Evolutionary conservation across 1,140 invertebrate species (phyloP).

Genomic region (Acromyrmex echinatior): DNA sequence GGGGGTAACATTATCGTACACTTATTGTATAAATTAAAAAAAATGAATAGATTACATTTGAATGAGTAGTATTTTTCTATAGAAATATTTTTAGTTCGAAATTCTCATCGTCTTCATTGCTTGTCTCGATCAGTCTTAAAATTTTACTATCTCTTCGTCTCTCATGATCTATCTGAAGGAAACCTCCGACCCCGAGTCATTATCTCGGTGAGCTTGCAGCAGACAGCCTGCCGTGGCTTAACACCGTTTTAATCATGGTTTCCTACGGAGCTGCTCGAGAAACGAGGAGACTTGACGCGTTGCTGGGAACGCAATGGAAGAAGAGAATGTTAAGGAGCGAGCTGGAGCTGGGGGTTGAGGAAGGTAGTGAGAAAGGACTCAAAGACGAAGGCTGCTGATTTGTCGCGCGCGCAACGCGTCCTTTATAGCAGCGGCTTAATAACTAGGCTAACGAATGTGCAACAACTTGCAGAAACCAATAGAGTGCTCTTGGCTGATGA

Average conservation of each 20-base stretch:
- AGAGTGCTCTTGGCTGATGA: conserved; percentile 49
- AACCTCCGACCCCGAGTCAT: conserved; percentile 53
- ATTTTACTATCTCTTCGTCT: conserved; percentile 10
- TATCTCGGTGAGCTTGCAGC: conserved; percentile 57
- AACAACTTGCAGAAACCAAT: conserved; percentile 66
- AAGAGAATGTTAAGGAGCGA: conserved; percentile 16
- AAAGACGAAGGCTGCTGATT: conserved; percentile 41
- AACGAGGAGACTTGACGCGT: conserved; percentile 44
- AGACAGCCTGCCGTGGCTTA: conserved; percentile 56
- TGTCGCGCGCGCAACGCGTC: conserved; percentile 52
- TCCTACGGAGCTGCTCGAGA: conserved; percentile 62
- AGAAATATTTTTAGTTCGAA: background rate
- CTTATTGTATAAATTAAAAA: background rate
- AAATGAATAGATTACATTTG: background rate
- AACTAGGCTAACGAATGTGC: conserved; percentile 71
- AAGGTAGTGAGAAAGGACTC: background rate
- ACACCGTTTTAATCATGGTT: conserved; percentile 74
- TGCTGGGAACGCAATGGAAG: background rate
- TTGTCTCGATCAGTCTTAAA: conserved; percentile 22
- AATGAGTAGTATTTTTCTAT: background rate
- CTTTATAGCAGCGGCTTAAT: conserved; percentile 70
- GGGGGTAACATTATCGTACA: background rate
- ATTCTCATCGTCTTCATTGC: background rate
- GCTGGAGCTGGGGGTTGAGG: too few relatives aligned
- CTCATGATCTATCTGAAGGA: conserved; percentile 2